Evolutionary conservation across 1,140 invertebrate species (phyloP), one percentile per base, ranked within the genome.

Genomic region (Contarinia nasturtii): DNA sequence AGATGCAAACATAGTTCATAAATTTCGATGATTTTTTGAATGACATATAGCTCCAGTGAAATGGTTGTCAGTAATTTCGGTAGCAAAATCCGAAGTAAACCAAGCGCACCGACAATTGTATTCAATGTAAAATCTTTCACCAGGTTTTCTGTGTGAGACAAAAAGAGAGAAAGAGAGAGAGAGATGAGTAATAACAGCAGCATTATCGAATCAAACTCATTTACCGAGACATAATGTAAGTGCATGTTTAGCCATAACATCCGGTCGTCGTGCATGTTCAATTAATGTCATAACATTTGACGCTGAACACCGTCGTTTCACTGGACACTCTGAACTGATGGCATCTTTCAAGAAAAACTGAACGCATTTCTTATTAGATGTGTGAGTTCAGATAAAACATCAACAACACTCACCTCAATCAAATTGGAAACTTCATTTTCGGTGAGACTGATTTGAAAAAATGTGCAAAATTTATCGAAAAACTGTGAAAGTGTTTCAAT

Each of bases 1-100:
- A 75, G 77, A 59, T 77, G 68, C 49, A 87, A 60, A 58, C 80
- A 75, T 49, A 83, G 63, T 66, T 86, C 81, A 61, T 82, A 84
- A 48, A 86, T 71, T 73, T 83, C 66, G 53, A 73, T 57, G 46
- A 71, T 60, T 58, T 64, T 58, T 44, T 53, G 54, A 42, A 54
- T 53, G 45, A 61, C 60, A 20, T 20, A 44, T 18, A 18, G n/a
- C 18, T 43, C 20, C 4, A 27, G 27, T 12, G 36, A 38, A n/a
- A 5, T 14, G 21, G n/a, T 5, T 12, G 10, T 3, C 14, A 33
- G 12, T 7, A 73, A 54, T 48, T 76, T 68, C 1, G 77, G 76
- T 34, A 82, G 53, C 36, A 82, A 60, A 37, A 75, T 61, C 49
- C 76, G 68, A 37, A 83, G 52, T 53, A 77, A 75, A 36, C 77